These are phyloP conservation scores for Micromys minutus DNA, from an alignment of 2,113 vertebrate species.

Conservation along the genomic window DNA sequence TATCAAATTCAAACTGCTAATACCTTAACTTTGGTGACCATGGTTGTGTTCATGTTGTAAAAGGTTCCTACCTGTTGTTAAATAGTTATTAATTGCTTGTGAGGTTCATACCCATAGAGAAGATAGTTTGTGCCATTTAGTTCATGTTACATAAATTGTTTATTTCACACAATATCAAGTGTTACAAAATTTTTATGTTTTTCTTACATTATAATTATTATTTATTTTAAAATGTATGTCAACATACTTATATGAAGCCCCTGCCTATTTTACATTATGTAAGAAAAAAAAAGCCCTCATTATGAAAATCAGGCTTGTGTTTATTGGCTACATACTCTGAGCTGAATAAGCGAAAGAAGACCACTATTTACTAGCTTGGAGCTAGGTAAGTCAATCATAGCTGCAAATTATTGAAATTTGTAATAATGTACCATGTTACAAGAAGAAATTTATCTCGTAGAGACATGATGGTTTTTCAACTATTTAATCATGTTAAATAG, in stretches of 20 bases:
- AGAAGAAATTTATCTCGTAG: background rate
- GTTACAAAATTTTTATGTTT: background rate
- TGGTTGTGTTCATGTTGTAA: background rate
- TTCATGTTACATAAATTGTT: background rate
- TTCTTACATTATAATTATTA: background rate
- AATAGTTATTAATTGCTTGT: background rate
- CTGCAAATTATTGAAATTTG: background rate
- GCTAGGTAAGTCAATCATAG: background rate
- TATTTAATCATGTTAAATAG: background rate
- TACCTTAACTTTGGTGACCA: background rate
- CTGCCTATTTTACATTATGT: background rate
- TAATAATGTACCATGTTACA: background rate
- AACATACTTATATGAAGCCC: background rate
- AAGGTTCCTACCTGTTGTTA: background rate
- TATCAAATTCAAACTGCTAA: background rate
- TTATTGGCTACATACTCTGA: background rate
- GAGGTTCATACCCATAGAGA: background rate
- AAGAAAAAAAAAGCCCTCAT: background rate
- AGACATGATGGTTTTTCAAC: background rate
- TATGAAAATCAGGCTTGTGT: background rate
- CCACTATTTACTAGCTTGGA: background rate
- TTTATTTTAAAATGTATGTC: slow-evolving; percentile 6
- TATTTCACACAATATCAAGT: background rate
- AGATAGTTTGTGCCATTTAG: background rate
- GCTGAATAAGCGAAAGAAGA: background rate